Evolutionary conservation across 2,797 vertebrate species (phyloP), one percentile per base, ranked within the genome.

Genomic region (Pseudochromis fuscus): DNA sequence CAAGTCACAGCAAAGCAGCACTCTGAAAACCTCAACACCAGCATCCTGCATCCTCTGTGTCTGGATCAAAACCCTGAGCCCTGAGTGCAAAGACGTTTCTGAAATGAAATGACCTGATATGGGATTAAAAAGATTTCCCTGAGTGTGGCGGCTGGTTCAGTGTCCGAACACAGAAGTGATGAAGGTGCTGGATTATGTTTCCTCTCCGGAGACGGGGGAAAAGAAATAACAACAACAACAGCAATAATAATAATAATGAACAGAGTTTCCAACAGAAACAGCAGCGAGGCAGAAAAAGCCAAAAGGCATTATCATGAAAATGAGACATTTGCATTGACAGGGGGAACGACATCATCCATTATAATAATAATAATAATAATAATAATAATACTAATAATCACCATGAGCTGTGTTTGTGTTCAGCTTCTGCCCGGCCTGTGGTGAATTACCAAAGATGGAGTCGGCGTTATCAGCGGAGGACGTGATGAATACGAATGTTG

Each of bases 231-330:
- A n/a, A n/a, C n/a, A n/a, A n/a, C n/a, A n/a, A n/a, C n/a, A n/a
- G n/a, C n/a, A n/a, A n/a, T n/a, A n/a, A n/a, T n/a, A n/a, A n/a
- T n/a, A n/a, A n/a, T n/a, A n/a, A n/a, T n/a, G n/a, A n/a, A n/a
- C n/a, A n/a, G n/a, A n/a, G n/a, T n/a, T n/a, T n/a, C n/a, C n/a
- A n/a, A n/a, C n/a, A n/a, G n/a, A n/a, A n/a, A n/a, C n/a, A n/a
- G n/a, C n/a, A n/a, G n/a, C n/a, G n/a, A n/a, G n/a, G n/a, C n/a
- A n/a, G n/a, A n/a, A n/a, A n/a, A n/a, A n/a, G n/a, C n/a, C n/a
- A n/a, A n/a, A n/a, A 7, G 0, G 18, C 31, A 59, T 81, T 67
- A 58, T 35, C 53, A 72, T 69, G 55, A 59, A 74, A 72, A 83
- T 55, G 23, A 72, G 28, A 66, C 52, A 59, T 67, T 72, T 61